Percentiles rank a stretch among this genome's conserved stretches.
Evolutionary conservation across 2,113 vertebrate genomes (phyloP).

Genomic region (Sterna hirundo): DNA sequence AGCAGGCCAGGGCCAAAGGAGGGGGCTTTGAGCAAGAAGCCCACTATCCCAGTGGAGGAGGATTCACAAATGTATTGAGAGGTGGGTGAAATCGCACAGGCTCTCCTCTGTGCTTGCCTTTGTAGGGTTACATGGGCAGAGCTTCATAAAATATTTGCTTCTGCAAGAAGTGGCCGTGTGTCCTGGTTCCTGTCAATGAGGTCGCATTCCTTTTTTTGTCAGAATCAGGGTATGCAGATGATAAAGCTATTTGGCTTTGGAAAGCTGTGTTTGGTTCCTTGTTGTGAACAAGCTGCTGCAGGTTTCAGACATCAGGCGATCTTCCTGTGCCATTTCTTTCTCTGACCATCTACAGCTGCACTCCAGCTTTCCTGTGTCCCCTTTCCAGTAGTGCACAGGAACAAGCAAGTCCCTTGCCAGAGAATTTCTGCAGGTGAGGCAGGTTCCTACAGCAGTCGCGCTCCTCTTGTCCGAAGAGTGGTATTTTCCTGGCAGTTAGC

Average conservation of each 20-base stretch:
- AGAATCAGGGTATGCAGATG: neutral
- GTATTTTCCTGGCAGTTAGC: neutral
- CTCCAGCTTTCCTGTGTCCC: neutral
- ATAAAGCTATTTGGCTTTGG: neutral
- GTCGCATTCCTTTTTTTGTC: fast-evolving
- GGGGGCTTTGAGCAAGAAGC: conserved; percentile 94
- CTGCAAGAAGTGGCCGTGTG: fast-evolving
- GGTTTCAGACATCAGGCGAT: neutral
- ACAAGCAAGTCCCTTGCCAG: neutral
- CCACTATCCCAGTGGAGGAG: conserved; percentile 95
- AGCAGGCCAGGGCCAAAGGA: conserved; percentile 94
- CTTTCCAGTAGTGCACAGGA: neutral
- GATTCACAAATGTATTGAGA: conserved; percentile 94
- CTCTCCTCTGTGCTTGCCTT: neutral
- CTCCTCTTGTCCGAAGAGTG: neutral
- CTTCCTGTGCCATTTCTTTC: neutral
- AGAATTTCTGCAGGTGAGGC: neutral
- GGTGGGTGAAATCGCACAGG: conserved; percentile 67
- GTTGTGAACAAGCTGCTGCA: neutral
- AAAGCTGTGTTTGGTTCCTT: neutral
- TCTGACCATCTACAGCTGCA: neutral
- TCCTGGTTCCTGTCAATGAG: neutral
- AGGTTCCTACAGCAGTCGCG: neutral
- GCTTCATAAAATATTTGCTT: fast-evolving
- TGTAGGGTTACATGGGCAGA: fast-evolving